phyloP scores from a whole-genome alignment of 2,888 invertebrate genomes.

The Orthosia incerta region DNA sequence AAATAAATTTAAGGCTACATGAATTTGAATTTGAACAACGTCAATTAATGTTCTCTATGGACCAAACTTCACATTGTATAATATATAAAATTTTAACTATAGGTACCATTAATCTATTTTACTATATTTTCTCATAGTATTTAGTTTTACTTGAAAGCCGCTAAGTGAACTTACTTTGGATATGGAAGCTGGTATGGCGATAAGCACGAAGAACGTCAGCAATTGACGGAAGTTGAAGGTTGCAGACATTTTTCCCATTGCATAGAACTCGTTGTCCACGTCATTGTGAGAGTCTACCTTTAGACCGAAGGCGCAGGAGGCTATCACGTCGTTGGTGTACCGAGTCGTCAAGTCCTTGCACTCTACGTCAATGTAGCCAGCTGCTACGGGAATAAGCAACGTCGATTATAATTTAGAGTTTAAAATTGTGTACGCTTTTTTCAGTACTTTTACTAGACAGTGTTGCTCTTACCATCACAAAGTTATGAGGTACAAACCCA shows the following conservation, averaged over 20 bases:
- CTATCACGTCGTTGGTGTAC: slow-evolving; percentile 89
- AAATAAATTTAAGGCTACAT: too few relatives aligned
- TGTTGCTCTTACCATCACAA: too few relatives aligned
- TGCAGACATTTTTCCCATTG: slow-evolving; percentile 85
- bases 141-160: background rate
- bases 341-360: slow-evolving; percentile 84
- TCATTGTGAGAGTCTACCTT: slow-evolving; percentile 90
- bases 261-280: slow-evolving; percentile 89
- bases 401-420: background rate
- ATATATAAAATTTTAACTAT: too few relatives aligned
- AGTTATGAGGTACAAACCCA: too few relatives aligned
- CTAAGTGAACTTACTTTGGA: slow-evolving; percentile 61
- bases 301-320: slow-evolving; percentile 88
- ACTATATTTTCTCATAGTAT: too few relatives aligned
- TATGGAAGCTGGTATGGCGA: slow-evolving; percentile 59
- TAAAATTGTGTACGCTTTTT: background rate
- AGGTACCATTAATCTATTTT: too few relatives aligned
- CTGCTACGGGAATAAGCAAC: slow-evolving; percentile 48
- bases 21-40: too few relatives aligned
- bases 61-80: too few relatives aligned
- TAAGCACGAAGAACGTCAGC: slow-evolving; percentile 64
- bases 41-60: too few relatives aligned
- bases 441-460: background rate
- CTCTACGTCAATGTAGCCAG: slow-evolving; percentile 76
- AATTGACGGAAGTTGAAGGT: slow-evolving; percentile 65